Base-by-base conservation (phyloP, 2,888 invertebrate species). In the Aleiodes alternator region DNA sequence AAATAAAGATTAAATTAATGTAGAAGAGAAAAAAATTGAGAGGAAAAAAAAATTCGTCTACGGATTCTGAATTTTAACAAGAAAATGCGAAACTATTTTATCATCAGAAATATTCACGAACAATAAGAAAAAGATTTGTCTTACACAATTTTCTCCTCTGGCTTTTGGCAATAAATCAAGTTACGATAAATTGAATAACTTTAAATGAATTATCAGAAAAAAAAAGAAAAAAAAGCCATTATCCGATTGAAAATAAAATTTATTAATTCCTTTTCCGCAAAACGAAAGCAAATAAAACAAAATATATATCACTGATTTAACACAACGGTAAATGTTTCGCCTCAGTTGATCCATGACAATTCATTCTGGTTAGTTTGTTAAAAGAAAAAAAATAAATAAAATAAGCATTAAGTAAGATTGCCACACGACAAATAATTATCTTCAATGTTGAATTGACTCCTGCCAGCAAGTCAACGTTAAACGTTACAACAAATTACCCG, bases 351-450 rank as follows among this genome's bases (percentile, higher is more conserved):
- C 64, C 64, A 48, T 64, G 48, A 64, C 14, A 64, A 16, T 48
- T 14, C 64, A 64, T 43, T 64, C 23, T 43, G 64, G 43, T 43
- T 43, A 43, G 43, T 43, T 48, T 14, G 64, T 50, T 31, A 3
- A 34, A 68, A 56, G 3, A 43, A 43, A 43, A 3, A 34, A 68
- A 56, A 11, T 7, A 43, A 43, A 43, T 43, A 31, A 68, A 73
- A n/a, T 16, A 16, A 34, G 34, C 34, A 34, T 34, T 34, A 34
- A 34, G 1, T 34, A 11, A 11, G 16, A 56, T 56, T 75, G 78
- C 76, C 73, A 76, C 75, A 72, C 73, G 78, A 64, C 70, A 73
- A 78, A 78, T 76, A 80, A 82, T 43, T 43, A 80, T 82, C 81
- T 76, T 80, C 81, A 79, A 81, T 72, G 74, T 75, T 55, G 38